Base-by-base conservation (phyloP, 2,797 vertebrate genomes). In the Microctenopoma stevenorrisi region DNA sequence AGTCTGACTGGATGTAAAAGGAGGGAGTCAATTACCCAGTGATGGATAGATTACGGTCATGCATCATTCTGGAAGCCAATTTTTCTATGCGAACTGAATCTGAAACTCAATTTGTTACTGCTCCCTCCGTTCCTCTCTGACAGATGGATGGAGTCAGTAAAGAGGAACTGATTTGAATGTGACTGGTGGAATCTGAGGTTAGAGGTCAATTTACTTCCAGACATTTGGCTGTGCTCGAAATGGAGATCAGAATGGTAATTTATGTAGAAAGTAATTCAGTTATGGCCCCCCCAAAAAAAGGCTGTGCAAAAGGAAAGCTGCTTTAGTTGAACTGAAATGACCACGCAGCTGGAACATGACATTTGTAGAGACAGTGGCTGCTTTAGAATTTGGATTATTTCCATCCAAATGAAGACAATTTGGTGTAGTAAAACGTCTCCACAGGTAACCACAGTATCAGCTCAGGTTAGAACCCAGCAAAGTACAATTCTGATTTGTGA, bases 21-120 rank as follows among this genome's bases (percentile, higher is more conserved):
- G 78, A 82, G 82, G 53, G 74, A 87, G 85, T 91, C 88, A 87
- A 91, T 91, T 86, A 89, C 81, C 47, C 70, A 0, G 66, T 87
- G 86, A 91, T 89, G 82, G 87, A 92, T 90, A 79, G 86, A 88
- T 89, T 83, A 87, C 81, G 35, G 66, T 48, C 86, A 72, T 82
- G 79, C 88, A 88, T 91, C 84, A 86, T 84, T 88, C 81, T 26
- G 25, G 77, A 46, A 81, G 85, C 76, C 82, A 85, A 82, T 82
- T 79, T 77, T 73, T 72, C 61, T 62, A 77, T 86, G 84, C 68
- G 82, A 77, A 86, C 83, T 79, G 83, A 89, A 88, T 88, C 47
- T 86, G 85, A 90, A 91, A 91, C 75, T 86, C 81, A 76, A 87
- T 89, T 86, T 91, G 79, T 87, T 81, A 70, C 51, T 1, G 69